A percentile compares a stretch with the other conserved stretches of the same genome.
Conservation (phyloP, 2,113 vertebrate genomes). For the Theristicus caerulescens region DNA sequence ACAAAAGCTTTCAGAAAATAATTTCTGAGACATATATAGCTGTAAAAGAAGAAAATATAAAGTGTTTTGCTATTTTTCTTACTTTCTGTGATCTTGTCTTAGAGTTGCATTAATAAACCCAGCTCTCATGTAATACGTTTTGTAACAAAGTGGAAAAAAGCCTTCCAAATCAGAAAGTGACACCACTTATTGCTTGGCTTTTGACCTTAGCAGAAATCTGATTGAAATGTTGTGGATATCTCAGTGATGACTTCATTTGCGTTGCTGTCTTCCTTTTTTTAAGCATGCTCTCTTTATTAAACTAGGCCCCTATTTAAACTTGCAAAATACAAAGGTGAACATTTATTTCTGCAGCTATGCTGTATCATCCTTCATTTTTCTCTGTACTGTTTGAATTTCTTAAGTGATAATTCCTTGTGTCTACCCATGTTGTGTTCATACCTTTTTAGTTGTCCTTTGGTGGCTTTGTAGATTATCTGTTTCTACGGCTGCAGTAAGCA, state of each 20-base stretch:
- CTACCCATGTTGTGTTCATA: neutral
- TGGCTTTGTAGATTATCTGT: neutral
- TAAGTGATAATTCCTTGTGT: neutral
- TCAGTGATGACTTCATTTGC: neutral
- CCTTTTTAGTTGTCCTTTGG: neutral
- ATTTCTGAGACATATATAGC: neutral
- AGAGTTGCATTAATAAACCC: neutral
- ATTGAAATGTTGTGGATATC: neutral
- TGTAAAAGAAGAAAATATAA: neutral
- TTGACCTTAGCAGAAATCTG: neutral
- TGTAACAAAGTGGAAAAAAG: neutral
- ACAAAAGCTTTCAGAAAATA: rapidly evolving
- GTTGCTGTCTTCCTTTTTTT: neutral
- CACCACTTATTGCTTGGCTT: neutral
- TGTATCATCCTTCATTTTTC: neutral
- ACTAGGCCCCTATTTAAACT: neutral
- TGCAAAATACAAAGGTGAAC: neutral
- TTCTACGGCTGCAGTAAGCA: neutral
- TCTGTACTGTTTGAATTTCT: neutral
- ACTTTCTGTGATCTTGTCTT: neutral
- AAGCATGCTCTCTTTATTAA: neutral
- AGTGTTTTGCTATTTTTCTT: neutral
- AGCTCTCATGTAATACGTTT: neutral
- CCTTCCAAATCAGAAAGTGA: neutral
- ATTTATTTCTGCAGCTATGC: neutral